These are phyloP conservation scores for Callimico goeldii DNA, from an alignment of 2,797 vertebrate genomes.

Conservation along the genomic window DNA sequence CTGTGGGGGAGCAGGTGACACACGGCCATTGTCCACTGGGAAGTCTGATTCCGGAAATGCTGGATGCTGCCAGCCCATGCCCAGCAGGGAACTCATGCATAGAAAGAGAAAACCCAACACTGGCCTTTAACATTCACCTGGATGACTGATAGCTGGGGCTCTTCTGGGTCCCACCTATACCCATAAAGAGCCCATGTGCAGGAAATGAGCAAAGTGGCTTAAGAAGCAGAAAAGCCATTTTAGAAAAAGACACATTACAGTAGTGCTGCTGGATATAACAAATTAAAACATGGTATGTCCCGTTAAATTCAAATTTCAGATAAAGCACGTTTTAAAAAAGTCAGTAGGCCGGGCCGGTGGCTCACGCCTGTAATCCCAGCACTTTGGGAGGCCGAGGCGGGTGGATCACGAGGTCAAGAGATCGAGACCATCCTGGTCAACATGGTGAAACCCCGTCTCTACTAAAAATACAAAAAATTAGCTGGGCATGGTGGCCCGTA, in stretches of 20 bases:
- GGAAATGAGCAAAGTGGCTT: background rate
- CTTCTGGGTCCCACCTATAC: background rate
- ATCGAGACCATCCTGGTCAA: no score
- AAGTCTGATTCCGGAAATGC: no score
- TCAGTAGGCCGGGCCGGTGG: no score
- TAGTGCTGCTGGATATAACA: background rate
- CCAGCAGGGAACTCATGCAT: background rate
- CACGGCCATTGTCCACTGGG: background rate
- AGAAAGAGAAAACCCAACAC: background rate
- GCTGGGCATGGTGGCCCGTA: no score
- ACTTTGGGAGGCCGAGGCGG: no score
- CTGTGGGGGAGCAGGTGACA: background rate
- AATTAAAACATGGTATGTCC: background rate
- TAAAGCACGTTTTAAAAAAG: background rate
- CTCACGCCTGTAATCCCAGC: no score
- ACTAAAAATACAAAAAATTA: no score
- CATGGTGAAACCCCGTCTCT: no score
- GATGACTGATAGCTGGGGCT: background rate
- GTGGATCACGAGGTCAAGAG: no score
- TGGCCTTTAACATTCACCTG: background rate
- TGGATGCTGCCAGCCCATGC: background rate
- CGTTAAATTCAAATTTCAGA: background rate
- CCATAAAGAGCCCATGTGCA: fast-evolving
- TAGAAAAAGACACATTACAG: background rate
- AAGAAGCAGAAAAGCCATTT: background rate